Conservation (phyloP, 2,113 vertebrate genomes). For the Tetrax tetrax region DNA sequence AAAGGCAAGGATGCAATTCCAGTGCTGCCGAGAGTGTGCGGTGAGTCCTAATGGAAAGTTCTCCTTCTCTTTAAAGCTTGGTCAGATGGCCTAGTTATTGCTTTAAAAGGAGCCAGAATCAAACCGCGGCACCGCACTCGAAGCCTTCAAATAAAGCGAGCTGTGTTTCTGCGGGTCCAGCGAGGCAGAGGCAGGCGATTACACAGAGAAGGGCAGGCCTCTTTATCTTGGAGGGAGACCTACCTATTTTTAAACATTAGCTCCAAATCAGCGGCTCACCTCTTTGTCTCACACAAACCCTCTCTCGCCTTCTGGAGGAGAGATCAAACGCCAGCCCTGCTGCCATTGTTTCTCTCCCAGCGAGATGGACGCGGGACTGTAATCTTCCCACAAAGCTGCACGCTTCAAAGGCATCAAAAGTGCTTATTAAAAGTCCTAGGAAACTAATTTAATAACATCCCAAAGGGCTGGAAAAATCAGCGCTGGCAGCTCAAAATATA, state of each 20-base stretch:
- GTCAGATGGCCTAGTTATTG: constrained; percentile 73
- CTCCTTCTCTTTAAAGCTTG: constrained; percentile 69
- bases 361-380: constrained; percentile 70
- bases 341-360: constrained; percentile 76
- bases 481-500: constrained; percentile 12
- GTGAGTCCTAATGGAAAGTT: constrained; percentile 71
- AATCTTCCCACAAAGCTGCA: constrained; percentile 73
- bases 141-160: constrained; percentile 71
- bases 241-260: constrained; percentile 75
- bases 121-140: constrained; percentile 61
- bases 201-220: constrained; percentile 67
- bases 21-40: constrained; percentile 41
- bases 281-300: constrained; percentile 62
- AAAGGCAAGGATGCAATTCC: constrained; percentile 68
- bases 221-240: constrained; percentile 78
- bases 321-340: constrained; percentile 66
- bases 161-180: constrained; percentile 61
- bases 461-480: constrained; percentile 61
- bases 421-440: constrained; percentile 76
- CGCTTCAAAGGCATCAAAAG: constrained; percentile 73
- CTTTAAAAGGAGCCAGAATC: constrained; percentile 69
- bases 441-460: constrained; percentile 75
- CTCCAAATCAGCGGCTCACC: constrained; percentile 58
- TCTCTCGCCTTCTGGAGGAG: constrained; percentile 65
- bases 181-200: constrained; percentile 55